Base-by-base conservation (phyloP, 2,888 invertebrate genomes). In the Palloptera scutellata region DNA sequence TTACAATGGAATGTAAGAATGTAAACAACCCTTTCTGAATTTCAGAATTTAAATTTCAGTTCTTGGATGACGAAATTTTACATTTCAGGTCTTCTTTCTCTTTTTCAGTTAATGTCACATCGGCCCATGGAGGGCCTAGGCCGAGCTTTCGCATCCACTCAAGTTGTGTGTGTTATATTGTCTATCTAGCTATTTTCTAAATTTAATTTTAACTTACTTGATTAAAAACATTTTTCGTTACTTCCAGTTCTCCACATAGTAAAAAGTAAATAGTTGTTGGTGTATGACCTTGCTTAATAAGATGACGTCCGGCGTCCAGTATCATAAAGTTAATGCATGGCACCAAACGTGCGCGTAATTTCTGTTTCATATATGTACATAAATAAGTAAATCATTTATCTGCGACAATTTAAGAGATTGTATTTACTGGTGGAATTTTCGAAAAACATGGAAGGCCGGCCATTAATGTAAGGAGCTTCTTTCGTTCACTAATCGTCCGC, bases 211-310 rank as follows among this genome's bases (percentile, higher is more conserved):
- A 41, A 11, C 70, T 67, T 70, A 81, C 79, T 76, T 81, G 81
- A 42, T 86, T 83, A 17, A 78, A 77, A 0, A 75, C 48, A 5
- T 9, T 72, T 42, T 69, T 75, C 0, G 76, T 75, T 58, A 80
- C 73, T 43, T 77, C 75, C 13, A 88, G 85, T 76, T 88, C 87
- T 3, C 92, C 92, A 1, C 86, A 86, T 8, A 91, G 83, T 57
- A 92, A 86, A 79, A 90, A 91, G 79, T 90, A 91, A 58, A 91
- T 78, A 0, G 88, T 88, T 65, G 86, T 83, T 0, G 91, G 88
- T 1, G 84, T 82, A 65, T 89, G 88, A 12, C 88, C 87, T 77
- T 91, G 88, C 12, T 88, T 87, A 0, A 91, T 88, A 57, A 92
- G 87, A 0, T 86, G 83, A 1, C 90, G 86, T 1, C 87, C 88